Conservation (phyloP, 1,140 invertebrate genomes). For the Trachymyrmex cornetzi region DNA sequence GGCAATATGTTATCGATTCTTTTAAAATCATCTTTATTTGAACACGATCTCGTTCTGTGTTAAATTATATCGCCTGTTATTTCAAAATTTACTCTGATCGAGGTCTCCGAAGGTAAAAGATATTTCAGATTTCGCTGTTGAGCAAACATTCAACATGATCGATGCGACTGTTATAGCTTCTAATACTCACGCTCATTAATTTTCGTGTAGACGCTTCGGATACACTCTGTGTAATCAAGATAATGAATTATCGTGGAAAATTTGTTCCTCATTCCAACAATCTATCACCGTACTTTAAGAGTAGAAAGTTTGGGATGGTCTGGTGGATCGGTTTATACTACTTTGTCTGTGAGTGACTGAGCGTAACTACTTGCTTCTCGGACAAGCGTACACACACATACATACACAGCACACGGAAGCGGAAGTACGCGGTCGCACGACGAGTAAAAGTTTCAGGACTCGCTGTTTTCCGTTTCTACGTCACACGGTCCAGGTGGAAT, state of each 20-base stretch:
- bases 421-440: constrained; percentile 8
- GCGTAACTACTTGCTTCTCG: constrained; percentile 44
- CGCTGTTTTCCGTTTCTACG: constrained; percentile 48
- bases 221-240: constrained; percentile 47
- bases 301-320: constrained; percentile 26
- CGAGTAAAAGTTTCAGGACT: constrained; percentile 56
- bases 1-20: not conserved
- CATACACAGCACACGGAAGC: not conserved
- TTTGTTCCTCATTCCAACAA: constrained; percentile 39
- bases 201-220: constrained; percentile 38
- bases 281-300: constrained; percentile 43
- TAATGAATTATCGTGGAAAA: constrained; percentile 51
- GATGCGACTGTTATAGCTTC: not conserved
- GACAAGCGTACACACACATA: not conserved
- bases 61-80: constrained; percentile 2
- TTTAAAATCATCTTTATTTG: not conserved
- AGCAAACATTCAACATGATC: constrained; percentile 25
- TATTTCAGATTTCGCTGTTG: not conserved
- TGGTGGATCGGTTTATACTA: constrained; percentile 29
- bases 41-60: not conserved
- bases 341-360: constrained; percentile 56
- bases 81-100: not conserved
- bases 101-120: not conserved
- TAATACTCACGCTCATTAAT: constrained; percentile 46
- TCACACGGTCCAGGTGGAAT: constrained; percentile 22